Base-by-base conservation (phyloP, 1,140 invertebrate genomes). In the Arctopsyche grandis region DNA sequence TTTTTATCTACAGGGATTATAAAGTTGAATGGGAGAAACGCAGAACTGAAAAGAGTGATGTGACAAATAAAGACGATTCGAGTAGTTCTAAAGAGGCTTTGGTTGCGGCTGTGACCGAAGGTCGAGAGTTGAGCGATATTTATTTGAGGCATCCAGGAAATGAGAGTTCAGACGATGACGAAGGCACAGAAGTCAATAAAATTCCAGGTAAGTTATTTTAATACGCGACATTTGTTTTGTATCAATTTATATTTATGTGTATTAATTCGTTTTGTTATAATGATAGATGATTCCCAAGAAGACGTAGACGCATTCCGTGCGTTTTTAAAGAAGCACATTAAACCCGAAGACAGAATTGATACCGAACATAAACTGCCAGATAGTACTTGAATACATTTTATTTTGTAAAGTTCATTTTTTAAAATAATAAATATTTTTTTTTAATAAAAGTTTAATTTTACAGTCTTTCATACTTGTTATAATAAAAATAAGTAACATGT, bases 91-190 rank as follows among this genome's bases (percentile, higher is more conserved):
- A 90, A 83, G 75, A 79, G 44, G 79, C 87, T 0, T 81, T 93
- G 5, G 86, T 93, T 56, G 88, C 87, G 1, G 86, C 90, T 80
- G 84, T 91, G n/a, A 84, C 85, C 9, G 83, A 80, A 14, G 91
- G 91, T 9, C 85, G 88, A 56, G 92, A 94, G 83, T 84, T 92
- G 46, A 86, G 90, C 4, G 92, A 94, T 81, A 87, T 94, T 79
- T 93, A 93, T 84, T 84, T 94, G 44, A 91, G 91, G 83, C 91
- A 93, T 84, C 90, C 92, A 1, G 93, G 85, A 0, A 91, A 93
- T 84, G 93, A 94, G 81, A 93, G 92, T 78, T 93, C 92, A 77
- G 91, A 91, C 19, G 93, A 94, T 81, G 93, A 93, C 19, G 93
- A 94, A 83, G 93, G 92, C 0, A 89, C 86, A 3, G 91, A 92